phyloP scores from a whole-genome alignment of 1,140 invertebrate genomes.

The Drosophila kurseongensis region DNA sequence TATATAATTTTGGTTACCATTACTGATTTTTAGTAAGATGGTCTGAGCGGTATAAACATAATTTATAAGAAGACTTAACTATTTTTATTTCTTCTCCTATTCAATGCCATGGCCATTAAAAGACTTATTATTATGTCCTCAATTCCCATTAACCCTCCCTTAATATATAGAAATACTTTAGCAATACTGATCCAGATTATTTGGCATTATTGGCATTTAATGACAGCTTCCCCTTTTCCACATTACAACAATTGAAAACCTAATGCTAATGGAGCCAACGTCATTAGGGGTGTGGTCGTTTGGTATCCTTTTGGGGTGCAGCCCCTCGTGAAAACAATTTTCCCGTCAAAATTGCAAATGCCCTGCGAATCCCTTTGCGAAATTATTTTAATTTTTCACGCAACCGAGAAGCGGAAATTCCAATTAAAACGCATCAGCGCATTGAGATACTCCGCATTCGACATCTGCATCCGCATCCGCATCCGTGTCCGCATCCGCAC shows the following conservation, averaged over 20 bases:
- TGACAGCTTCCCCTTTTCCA: background rate
- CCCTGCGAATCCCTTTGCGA: conserved; percentile 1
- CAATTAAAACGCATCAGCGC: conserved; percentile 80
- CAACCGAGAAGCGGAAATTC: conserved; percentile 74
- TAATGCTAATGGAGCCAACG: conserved; percentile 47
- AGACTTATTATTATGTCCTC: background rate
- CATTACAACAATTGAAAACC: background rate
- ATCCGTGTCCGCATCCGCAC: conserved; percentile 23
- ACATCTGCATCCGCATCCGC: conserved; percentile 1
- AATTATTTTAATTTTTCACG: conserved; percentile 78
- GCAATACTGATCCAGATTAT: background rate
- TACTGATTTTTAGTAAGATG: too few relatives aligned
- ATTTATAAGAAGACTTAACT: too few relatives aligned
- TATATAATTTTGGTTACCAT: too few relatives aligned
- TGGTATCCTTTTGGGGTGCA: background rate
- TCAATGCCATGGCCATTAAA: background rate
- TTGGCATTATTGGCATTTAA: conserved; percentile 1
- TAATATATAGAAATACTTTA: background rate
- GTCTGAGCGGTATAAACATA: too few relatives aligned
- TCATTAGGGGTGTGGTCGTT: conserved; percentile 29
- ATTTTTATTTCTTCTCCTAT: too few relatives aligned
- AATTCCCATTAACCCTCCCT: background rate
- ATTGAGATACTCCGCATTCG: conserved; percentile 32
- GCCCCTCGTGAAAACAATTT: conserved; percentile 20
- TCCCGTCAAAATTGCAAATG: conserved; percentile 54